phyloP scores from a whole-genome alignment of 2,113 vertebrate species.

The Anhinga rufa region DNA sequence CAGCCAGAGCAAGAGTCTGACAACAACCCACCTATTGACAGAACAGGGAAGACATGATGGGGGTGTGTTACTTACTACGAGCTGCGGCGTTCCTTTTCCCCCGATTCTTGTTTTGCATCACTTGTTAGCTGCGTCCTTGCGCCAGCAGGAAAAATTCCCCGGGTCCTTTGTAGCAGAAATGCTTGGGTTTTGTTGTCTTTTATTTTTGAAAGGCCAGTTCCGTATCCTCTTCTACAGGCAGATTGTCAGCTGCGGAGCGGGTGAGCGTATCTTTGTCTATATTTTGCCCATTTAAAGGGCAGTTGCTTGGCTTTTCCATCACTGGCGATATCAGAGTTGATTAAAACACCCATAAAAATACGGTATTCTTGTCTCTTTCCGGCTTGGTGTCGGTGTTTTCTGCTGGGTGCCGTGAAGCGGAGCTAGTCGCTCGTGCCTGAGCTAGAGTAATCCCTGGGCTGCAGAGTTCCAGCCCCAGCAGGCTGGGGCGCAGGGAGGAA shows the following conservation, averaged over 20 bases:
- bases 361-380: neutral
- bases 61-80: conserved; percentile 70
- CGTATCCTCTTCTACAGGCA: neutral
- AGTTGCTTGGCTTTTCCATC: neutral
- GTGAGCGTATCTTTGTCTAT: neutral
- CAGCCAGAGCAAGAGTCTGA: conserved; percentile 67
- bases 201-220: conserved; percentile 25
- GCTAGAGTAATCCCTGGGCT: neutral
- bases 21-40: conserved; percentile 70
- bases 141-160: neutral
- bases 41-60: conserved; percentile 69
- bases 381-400: neutral
- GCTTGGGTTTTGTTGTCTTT: neutral
- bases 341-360: neutral
- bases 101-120: neutral
- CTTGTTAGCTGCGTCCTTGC: neutral
- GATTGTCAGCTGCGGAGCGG: neutral
- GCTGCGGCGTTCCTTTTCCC: conserved; percentile 23
- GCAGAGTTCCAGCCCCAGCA: neutral
- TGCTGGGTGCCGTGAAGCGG: neutral
- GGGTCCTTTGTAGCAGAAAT: neutral
- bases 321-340: fast-evolving
- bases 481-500: neutral
- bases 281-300: neutral
- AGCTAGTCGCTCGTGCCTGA: neutral